Evolutionary conservation across 2,888 invertebrate species (phyloP).

Genomic region (Macrosoma leucophasiata): DNA sequence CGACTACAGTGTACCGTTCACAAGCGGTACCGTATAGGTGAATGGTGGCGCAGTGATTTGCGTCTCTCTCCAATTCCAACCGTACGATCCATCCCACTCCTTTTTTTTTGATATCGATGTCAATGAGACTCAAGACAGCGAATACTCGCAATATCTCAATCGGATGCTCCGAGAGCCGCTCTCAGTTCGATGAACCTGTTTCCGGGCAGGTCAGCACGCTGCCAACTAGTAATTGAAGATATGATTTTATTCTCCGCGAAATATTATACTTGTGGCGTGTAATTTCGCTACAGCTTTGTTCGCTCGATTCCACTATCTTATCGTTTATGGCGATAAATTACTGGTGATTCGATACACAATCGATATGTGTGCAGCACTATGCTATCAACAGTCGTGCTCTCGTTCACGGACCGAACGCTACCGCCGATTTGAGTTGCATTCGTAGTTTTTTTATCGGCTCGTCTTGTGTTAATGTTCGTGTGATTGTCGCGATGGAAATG

Average conservation of each 20-base stretch:
- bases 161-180: slow-evolving; percentile 18
- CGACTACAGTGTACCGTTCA: slow-evolving; percentile 40
- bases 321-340: slow-evolving; percentile 61
- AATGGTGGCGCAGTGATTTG: slow-evolving; percentile 33
- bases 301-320: slow-evolving; percentile 49
- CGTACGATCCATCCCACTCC: slow-evolving; percentile 38
- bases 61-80: slow-evolving; percentile 32
- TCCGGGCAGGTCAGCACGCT: slow-evolving; percentile 21
- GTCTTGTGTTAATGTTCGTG: no score
- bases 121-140: slow-evolving; percentile 32
- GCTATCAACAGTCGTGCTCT: slow-evolving; percentile 60
- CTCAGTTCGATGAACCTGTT: slow-evolving; percentile 28
- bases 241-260: no score
- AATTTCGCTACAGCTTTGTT: slow-evolving; percentile 36
- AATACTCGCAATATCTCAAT: slow-evolving; percentile 20
- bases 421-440: slow-evolving; percentile 30
- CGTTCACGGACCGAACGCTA: slow-evolving; percentile 51
- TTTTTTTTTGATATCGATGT: slow-evolving; percentile 38
- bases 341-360: slow-evolving; percentile 59
- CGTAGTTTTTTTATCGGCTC: slow-evolving; percentile 14
- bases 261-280: slow-evolving; percentile 32
- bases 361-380: slow-evolving; percentile 49
- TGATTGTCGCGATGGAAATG: slow-evolving; percentile 10
- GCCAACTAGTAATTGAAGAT: no score
- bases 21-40: slow-evolving; percentile 25